Conservation (phyloP, 2,888 invertebrate species). For the Achlya flavicornis region DNA sequence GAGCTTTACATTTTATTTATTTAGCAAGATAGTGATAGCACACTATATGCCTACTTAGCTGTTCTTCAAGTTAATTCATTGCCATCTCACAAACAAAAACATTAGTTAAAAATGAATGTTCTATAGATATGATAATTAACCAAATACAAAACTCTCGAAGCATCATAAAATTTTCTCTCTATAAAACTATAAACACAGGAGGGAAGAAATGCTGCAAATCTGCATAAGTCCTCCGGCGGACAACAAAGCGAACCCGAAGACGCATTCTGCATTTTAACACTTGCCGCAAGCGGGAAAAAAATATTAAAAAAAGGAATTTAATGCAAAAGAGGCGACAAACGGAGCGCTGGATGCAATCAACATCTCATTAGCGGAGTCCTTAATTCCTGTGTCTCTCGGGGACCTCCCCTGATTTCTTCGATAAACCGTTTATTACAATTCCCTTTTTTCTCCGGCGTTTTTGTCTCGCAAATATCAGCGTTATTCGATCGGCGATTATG, state of each 20-base stretch:
- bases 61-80: neutral
- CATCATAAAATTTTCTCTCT: slow-evolving; percentile 11
- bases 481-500: slow-evolving; percentile 66
- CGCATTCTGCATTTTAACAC: slow-evolving; percentile 67
- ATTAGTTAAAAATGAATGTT: neutral
- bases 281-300: slow-evolving; percentile 47
- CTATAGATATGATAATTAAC: neutral
- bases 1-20: slow-evolving; percentile 14
- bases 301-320: slow-evolving; percentile 53
- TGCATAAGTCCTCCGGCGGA: slow-evolving; percentile 52
- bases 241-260: slow-evolving; percentile 58
- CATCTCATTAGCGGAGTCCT: slow-evolving; percentile 79
- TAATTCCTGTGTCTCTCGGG: slow-evolving; percentile 67
- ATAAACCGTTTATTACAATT: slow-evolving; percentile 75
- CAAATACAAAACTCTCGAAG: neutral
- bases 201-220: slow-evolving; percentile 46
- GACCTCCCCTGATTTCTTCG: slow-evolving; percentile 67
- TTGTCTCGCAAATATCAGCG: slow-evolving; percentile 62
- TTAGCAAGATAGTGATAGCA: slow-evolving; percentile 11
- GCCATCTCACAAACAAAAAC: neutral
- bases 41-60: neutral
- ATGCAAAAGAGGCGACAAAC: slow-evolving; percentile 69
- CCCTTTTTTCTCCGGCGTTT: slow-evolving; percentile 47
- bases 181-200: slow-evolving; percentile 24
- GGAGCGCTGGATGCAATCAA: slow-evolving; percentile 75